Base-by-base conservation (phyloP, 2,797 vertebrate species). In the Propithecus perrieri region DNA sequence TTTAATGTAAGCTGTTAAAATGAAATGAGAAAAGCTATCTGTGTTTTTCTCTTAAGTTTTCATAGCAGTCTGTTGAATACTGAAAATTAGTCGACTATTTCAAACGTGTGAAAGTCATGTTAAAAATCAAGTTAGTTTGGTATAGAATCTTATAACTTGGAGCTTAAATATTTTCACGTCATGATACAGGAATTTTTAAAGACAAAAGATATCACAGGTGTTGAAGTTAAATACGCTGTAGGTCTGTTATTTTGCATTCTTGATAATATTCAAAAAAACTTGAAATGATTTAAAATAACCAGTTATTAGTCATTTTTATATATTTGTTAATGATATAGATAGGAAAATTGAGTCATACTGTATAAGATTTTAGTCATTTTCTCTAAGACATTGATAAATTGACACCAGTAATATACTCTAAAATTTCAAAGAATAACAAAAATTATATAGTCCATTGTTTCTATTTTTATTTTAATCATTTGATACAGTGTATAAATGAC, bases 11-110 rank as follows among this genome's bases (percentile, higher is more conserved):
- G 53, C 85, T 91, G 10, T 81, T 91, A 79, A 84, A 85, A 48
- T 50, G 26, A 88, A 94, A 75, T 92, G 15, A 85, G 14, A 50
- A 67, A 88, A 72, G 22, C 38, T 26, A 57, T 80, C 92, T n/a
- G 6, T 65, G 14, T 24, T 91, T 90, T 67, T 72, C 7, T 72
- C n/a, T 48, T 72, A 91, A 26, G 92, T 88, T 85, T 96, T 88
- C 48, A 63, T 46, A n/a, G 46, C 3, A 85, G 53, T 81, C 7
- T 81, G 22, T 41, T 81, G 89, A 93, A 59, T 28, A 67, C 5
- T 67, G 41, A 91, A 92, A 88, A 84, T 87, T 53, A 69, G 13
- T 86, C 8, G 28, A 41, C 59, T 91, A 53, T 67, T 74, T 17
- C 33, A 83, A 74, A 67, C 65, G 5, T 6, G 35, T 80, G 53